These are phyloP conservation scores for Altica lythri DNA, from an alignment of 2,888 invertebrate genomes.

Conservation along the genomic window DNA sequence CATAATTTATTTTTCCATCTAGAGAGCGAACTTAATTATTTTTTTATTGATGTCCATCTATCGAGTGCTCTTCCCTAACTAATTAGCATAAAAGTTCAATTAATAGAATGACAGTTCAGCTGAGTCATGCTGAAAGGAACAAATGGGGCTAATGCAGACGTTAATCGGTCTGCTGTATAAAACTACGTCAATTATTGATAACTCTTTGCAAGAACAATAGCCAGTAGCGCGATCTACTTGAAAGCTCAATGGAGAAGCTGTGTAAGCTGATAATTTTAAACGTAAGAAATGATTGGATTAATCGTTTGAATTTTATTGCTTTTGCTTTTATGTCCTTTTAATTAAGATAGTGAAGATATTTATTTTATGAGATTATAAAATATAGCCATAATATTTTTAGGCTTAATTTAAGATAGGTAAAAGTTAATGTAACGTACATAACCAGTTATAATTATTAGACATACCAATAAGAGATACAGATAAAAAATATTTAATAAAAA, in stretches of 20 bases:
- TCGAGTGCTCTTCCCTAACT: slow-evolving; percentile 4
- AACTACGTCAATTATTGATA: slow-evolving; percentile 11
- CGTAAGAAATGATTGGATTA: too few relatives aligned
- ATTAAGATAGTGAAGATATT: too few relatives aligned
- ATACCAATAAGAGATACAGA: too few relatives aligned
- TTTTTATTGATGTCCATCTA: slow-evolving; percentile 22
- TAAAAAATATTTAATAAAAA: too few relatives aligned
- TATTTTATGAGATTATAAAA: too few relatives aligned
- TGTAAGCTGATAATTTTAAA: too few relatives aligned
- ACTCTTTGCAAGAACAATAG: slow-evolving; percentile 10
- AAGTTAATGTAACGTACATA: too few relatives aligned
- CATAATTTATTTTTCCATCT: slow-evolving; percentile 24
- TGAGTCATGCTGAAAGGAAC: slow-evolving; percentile 15
- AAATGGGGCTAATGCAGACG: slow-evolving; percentile 21
- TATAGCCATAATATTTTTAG: too few relatives aligned
- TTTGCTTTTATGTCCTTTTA: too few relatives aligned
- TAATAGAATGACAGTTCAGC: slow-evolving; percentile 21
- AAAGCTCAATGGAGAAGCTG: not conserved
- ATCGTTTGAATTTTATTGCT: too few relatives aligned
- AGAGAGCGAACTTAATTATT: slow-evolving; percentile 19
- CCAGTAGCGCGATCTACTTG: not conserved
- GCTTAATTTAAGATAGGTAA: too few relatives aligned
- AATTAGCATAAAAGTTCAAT: slow-evolving; percentile 28
- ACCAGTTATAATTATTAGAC: too few relatives aligned
- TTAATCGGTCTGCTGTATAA: slow-evolving; percentile 1